These are phyloP conservation scores for Paraescarpia echinospica DNA, from an alignment of 1,140 invertebrate genomes.

Conservation along the genomic window DNA sequence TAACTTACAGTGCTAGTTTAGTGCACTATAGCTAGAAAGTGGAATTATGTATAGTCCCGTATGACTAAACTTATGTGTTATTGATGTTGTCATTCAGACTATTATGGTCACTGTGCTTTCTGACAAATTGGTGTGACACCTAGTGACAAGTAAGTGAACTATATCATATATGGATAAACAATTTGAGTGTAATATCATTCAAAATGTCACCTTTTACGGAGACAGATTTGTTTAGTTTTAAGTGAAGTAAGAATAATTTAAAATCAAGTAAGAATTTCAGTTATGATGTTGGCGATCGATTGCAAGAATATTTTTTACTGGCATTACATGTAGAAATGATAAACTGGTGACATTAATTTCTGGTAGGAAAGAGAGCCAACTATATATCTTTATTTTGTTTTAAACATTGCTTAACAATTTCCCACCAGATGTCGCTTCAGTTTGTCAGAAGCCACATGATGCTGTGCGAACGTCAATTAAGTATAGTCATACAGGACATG, in stretches of 20 bases:
- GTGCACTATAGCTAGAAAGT: not conserved
- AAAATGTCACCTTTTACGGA: not conserved
- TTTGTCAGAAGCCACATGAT: not conserved
- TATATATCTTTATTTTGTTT: not conserved
- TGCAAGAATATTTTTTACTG: not conserved
- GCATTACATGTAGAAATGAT: not conserved
- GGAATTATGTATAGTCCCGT: not conserved
- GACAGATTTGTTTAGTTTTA: not conserved
- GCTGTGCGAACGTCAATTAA: not conserved
- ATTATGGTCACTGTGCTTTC: not conserved
- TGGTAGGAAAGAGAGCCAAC: not conserved
- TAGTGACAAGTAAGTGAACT: too few species aligned
- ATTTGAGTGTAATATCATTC: not conserved
- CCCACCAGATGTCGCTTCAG: not conserved
- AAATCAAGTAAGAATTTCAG: too few species aligned
- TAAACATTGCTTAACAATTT: not conserved
- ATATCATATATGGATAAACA: not conserved
- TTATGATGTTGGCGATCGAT: not conserved
- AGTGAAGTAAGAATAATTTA: not conserved
- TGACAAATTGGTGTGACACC: not conserved
- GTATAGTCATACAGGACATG: not conserved
- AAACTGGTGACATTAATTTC: not conserved
- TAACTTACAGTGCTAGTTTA: not conserved
- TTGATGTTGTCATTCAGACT: not conserved
- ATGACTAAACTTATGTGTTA: not conserved